A percentile compares a stretch with the other conserved stretches of the same genome.
Evolutionary conservation across 2,113 vertebrate species (phyloP).

Genomic region (Vanacampus margaritifer): DNA sequence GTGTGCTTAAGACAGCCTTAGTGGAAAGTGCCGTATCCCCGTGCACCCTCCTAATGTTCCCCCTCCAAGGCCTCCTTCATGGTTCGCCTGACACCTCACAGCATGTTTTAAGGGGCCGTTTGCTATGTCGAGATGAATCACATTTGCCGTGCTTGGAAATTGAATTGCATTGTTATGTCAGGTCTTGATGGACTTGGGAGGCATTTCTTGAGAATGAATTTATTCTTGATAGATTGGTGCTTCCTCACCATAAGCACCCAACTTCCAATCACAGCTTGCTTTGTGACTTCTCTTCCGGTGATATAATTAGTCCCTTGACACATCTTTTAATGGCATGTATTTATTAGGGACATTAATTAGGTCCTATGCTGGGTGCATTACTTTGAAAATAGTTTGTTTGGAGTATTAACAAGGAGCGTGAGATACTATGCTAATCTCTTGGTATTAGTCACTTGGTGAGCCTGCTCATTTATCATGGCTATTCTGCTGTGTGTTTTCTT

Average conservation of each 20-base stretch:
- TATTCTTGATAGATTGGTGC: constrained; percentile 60
- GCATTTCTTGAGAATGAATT: constrained; percentile 40
- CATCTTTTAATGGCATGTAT: constrained; percentile 63
- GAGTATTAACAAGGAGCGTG: constrained; percentile 61
- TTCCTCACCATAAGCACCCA: constrained; percentile 44
- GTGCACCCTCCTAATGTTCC: constrained; percentile 36
- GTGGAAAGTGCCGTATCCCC: constrained; percentile 21
- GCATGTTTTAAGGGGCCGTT: constrained; percentile 54
- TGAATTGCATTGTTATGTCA: constrained; percentile 49
- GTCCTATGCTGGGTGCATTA: constrained; percentile 66
- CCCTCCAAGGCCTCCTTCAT: constrained; percentile 18
- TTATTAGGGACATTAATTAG: constrained; percentile 78
- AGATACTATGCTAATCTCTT: constrained; percentile 50
- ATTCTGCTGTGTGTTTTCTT: constrained; percentile 33
- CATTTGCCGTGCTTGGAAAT: constrained; percentile 62
- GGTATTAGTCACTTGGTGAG: constrained; percentile 58
- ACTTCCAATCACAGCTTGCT: constrained; percentile 52
- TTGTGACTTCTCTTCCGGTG: constrained; percentile 59
- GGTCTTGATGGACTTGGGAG: constrained; percentile 45
- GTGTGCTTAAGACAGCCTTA: constrained; percentile 36
- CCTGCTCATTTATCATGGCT: constrained; percentile 56
- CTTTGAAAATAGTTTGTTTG: constrained; percentile 68
- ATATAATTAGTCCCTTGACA: constrained; percentile 79
- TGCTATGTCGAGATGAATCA: constrained; percentile 57
- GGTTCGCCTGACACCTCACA: constrained; percentile 29